Base-by-base conservation (phyloP, 2,113 vertebrate genomes). In the Uria lomvia region DNA sequence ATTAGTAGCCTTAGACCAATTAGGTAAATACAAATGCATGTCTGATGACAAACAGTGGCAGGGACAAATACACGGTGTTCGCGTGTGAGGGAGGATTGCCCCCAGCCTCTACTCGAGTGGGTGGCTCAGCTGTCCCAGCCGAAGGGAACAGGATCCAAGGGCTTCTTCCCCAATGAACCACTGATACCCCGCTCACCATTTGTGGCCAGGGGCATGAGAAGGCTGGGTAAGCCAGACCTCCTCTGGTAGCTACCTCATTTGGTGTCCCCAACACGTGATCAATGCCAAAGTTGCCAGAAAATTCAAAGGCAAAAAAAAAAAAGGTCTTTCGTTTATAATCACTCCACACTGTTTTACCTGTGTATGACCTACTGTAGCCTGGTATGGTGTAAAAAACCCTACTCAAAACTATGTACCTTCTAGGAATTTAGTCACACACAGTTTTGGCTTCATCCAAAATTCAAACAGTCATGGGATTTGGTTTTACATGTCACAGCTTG, bases 401-500 rank as follows among this genome's bases (percentile, higher is more conserved):
- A 75, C 50, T 38, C 55, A 79, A 92, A 97, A 94, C 67, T 59
- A 87, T 59, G 20, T 78, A 67, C 30, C 38, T 97, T 90, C 73
- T 59, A 65, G 60, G 96, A 96, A 93, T 34, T 70, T 92, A 82
- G 88, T 77, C 21, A 43, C 22, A 47, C 27, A 86, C 9, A 53
- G 55, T 89, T 97, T 92, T 94, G 58, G 65, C 63, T 97, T 81
- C 73, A 72, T 89, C 70, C 24, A 78, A 91, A 95, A 68, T 59
- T 70, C 1, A 82, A 18, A 74, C 47, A 55, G 43, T 73, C 40
- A 75, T 43, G 40, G 81, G 84, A 96, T 96, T 38, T 87, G 43
- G n/a, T 78, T 89, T 97, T 95, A 87, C 15, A 56, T 92, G 78
- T 84, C 56, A 81, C 26, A 91, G 40, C 8, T 90, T 50, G 19